These are phyloP conservation scores for Dyspetes luteomarginatus DNA, from an alignment of 2,888 invertebrate species.

Conservation along the genomic window DNA sequence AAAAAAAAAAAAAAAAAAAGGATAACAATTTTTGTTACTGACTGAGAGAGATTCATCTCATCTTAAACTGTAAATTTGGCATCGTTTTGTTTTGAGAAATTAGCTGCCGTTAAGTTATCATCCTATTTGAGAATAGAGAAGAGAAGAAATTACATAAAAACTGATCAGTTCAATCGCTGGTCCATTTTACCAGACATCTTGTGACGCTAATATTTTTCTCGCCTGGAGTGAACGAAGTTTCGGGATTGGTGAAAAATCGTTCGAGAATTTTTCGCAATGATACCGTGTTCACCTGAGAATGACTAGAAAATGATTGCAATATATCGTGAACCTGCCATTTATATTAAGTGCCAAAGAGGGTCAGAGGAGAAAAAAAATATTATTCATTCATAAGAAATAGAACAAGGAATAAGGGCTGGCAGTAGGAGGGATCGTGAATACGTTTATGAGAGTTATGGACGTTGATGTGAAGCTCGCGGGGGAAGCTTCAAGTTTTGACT, in stretches of 20 bases:
- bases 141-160: too few relatives aligned
- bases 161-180: too few relatives aligned
- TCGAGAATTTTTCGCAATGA: slow-evolving; percentile 8
- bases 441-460: slow-evolving; percentile 12
- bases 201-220: neutral
- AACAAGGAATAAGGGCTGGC: neutral
- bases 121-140: too few relatives aligned
- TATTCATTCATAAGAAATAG: slow-evolving; percentile 25
- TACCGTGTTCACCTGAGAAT: neutral
- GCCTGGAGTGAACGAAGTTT: neutral
- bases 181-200: too few relatives aligned
- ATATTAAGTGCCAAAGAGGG: slow-evolving; percentile 33
- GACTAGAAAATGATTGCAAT: neutral
- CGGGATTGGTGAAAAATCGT: slow-evolving; percentile 7
- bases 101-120: too few relatives aligned
- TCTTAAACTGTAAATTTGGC: too few relatives aligned
- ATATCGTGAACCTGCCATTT: slow-evolving; percentile 39
- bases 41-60: too few relatives aligned
- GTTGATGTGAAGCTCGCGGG: slow-evolving; percentile 2
- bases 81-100: too few relatives aligned
- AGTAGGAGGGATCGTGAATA: neutral
- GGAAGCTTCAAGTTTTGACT: slow-evolving; percentile 17
- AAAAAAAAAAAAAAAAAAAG: too few relatives aligned
- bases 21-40: too few relatives aligned
- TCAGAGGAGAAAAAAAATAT: slow-evolving; percentile 19